A percentile compares a stretch with the other conserved stretches of the same genome.
These are phyloP conservation scores for Eulithis testata DNA, from an alignment of 2,888 invertebrate genomes.

Conservation along the genomic window DNA sequence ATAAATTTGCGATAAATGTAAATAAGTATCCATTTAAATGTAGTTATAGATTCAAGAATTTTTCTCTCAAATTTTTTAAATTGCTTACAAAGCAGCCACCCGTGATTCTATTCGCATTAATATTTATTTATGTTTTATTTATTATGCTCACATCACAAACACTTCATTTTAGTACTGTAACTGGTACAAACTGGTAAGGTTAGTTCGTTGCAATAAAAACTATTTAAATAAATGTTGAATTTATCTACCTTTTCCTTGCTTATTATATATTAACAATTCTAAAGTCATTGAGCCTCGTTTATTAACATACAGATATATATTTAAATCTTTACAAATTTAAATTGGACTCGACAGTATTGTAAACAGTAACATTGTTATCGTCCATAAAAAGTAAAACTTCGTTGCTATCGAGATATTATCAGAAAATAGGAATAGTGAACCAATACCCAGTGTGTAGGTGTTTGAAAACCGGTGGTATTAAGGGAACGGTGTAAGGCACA, in stretches of 20 bases:
- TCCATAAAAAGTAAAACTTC: constrained; percentile 39
- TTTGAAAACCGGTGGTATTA: constrained; percentile 39
- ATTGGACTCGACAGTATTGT: constrained; percentile 22
- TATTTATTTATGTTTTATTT: too few species aligned
- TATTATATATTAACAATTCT: constrained; percentile 4
- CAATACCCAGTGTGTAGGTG: constrained; percentile 39
- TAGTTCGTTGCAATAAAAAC: neutral
- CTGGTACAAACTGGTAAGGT: too few species aligned
- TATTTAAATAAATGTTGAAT: constrained; percentile 5
- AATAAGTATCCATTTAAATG: too few species aligned
- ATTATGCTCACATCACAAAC: too few species aligned
- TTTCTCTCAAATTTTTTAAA: too few species aligned
- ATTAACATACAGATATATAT: constrained; percentile 23
- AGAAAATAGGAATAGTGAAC: constrained; percentile 42
- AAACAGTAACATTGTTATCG: constrained; percentile 26
- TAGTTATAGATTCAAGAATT: too few species aligned
- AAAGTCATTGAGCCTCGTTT: constrained; percentile 8
- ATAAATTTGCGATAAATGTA: too few species aligned
- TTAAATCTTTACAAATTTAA: constrained; percentile 31
- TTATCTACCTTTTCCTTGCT: neutral
- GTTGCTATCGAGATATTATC: constrained; percentile 42
- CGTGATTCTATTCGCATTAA: too few species aligned
- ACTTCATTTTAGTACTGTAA: too few species aligned
- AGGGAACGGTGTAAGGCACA: constrained; percentile 14
- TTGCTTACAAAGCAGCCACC: too few species aligned